Base-by-base conservation (phyloP, 2,888 invertebrate species). In the Bembecia ichneumoniformis region DNA sequence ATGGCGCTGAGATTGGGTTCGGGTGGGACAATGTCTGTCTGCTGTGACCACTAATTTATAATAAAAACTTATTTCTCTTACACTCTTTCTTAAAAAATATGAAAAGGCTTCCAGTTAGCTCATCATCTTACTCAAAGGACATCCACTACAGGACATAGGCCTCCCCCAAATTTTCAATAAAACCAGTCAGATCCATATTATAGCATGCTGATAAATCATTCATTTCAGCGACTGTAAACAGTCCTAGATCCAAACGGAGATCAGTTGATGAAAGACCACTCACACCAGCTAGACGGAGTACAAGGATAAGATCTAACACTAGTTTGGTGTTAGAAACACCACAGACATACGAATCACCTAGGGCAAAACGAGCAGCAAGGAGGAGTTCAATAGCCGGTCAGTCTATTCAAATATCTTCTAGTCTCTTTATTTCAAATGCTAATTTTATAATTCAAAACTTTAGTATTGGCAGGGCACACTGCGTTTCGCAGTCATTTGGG, bases 341-440 rank as follows among this genome's bases (percentile, higher is more conserved):
- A 13, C 64, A 64, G 35, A 58, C 45, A 47, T 53, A 62, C 47
- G 77, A 75, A 16, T 81, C 86, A 0, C 86, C 87, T 1, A 71
- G 86, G 58, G 80, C 86, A n/a, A 83, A 69, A 49, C 65, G 87
- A 50, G 83, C 82, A 46, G 62, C 75, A 9, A 70, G 84, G 46
- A 70, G 86, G 51, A 73, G 54, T 48, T 87, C 86, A 43, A 71
- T 67, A 60, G 64, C 70, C 59, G 83, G 86, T 86, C 62, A 64
- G 71, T 63, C 28, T 9, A 28, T 28, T 28, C 9, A 9, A 2
- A 28, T 7, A 9, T 28, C 9, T 28, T 28, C 20, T 20, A 20
- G 28, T 28, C 28, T 28, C 28, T 28, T 28, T 28, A 28, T 28
- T 28, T 28, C 28, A 28, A 28, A 9, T 28, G 9, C 9, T 7